Base-by-base conservation (phyloP, 2,113 vertebrate genomes). In the Salvator merianae region DNA sequence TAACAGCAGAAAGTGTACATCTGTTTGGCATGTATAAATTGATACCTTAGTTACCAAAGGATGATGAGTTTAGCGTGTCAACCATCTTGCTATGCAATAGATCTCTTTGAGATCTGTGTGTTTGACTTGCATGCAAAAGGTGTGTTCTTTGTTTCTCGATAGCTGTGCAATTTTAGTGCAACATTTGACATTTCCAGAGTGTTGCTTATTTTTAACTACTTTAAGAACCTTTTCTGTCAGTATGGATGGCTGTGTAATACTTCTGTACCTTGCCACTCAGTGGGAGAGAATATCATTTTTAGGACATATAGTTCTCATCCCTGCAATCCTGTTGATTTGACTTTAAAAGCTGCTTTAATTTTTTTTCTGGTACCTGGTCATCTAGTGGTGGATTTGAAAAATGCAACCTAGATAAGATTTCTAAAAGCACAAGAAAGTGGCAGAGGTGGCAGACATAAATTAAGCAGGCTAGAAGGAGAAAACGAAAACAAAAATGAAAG, bases 371-470 rank as follows among this genome's bases (percentile, higher is more conserved):
- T 62, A 77, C 74, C 66, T 89, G 75, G 71, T 88, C 47, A 89
- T 90, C 55, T 90, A 88, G 85, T 91, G 82, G 26, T 36, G 92
- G 83, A 59, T 86, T 38, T 89, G 84, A 90, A 94, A 92, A 94
- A 77, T 40, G 53, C 69, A 90, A 84, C n/a, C 72, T 81, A 26
- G n/a, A 26, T 65, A 65, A 26, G 36, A 53, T 82, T 62, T 40
- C 22, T 66, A 87, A 82, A 22, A 22, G 34, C 8, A 6, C n/a
- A n/a, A n/a, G n/a, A n/a, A n/a, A n/a, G 28, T 2, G 10, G 18
- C 18, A 62, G 62, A 43, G 43, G 26, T 24, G 16, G 26, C 6
- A 43, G 43, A 6, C 63, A 47, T 63, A 75, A 66, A 10, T 22
- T 34, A 82, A n/a, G 55, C 59, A 83, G 36, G 84, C n/a, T n/a